Conservation (phyloP, 1,140 invertebrate species). For the Brachionus asplanchnoidis region DNA sequence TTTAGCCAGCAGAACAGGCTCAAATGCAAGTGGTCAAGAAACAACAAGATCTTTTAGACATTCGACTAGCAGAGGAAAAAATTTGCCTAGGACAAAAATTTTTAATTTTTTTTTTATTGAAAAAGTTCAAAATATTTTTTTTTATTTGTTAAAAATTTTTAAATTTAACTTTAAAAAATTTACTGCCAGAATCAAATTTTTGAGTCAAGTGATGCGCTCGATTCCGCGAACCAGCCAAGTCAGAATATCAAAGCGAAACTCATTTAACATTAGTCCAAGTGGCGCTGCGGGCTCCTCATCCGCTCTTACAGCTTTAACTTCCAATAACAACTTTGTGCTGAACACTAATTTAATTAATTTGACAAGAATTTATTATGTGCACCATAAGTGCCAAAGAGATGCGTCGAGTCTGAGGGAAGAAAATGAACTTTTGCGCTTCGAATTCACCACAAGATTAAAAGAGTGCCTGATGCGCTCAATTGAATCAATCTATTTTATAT, state of each 20-base stretch:
- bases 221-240: background rate
- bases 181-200: background rate
- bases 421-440: background rate
- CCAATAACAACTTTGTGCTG: background rate
- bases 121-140: background rate
- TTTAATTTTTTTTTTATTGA: background rate
- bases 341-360: slow-evolving; percentile 23
- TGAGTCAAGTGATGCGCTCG: background rate
- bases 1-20: background rate
- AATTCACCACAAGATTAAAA: slow-evolving; percentile 13
- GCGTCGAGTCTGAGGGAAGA: background rate
- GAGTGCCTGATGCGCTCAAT: background rate
- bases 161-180: background rate
- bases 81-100: background rate
- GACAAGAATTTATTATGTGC: slow-evolving; percentile 12
- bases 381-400: slow-evolving; percentile 1
- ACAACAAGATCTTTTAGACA: background rate
- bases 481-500: slow-evolving; percentile 13
- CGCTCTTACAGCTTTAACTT: background rate
- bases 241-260: background rate
- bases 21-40: background rate
- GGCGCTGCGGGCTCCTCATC: background rate
- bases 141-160: background rate
- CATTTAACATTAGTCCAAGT: background rate
- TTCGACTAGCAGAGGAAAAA: background rate